Evolutionary conservation across 2,113 vertebrate genomes (phyloP).

Genomic region (Probosciger aterrimus): DNA sequence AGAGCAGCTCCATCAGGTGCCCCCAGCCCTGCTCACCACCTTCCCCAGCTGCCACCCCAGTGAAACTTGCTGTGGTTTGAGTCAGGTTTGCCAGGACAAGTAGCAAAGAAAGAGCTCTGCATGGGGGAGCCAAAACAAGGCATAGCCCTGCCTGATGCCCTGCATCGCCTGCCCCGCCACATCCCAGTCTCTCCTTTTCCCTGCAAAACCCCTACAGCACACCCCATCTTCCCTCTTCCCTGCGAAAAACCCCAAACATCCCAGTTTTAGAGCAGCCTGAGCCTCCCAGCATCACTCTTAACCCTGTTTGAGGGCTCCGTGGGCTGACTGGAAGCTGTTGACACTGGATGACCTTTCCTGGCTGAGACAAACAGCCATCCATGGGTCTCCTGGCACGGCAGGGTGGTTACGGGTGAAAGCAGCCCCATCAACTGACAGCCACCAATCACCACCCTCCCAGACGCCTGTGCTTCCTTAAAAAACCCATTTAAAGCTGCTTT

Average conservation of each 20-base stretch:
- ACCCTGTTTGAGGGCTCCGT: neutral
- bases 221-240: neutral
- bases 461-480: neutral
- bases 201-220: neutral
- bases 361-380: neutral
- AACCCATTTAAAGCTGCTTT: neutral
- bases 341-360: neutral
- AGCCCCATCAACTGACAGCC: neutral
- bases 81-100: neutral
- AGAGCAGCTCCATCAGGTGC: neutral
- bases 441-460: neutral
- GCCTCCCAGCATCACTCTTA: neutral
- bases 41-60: neutral
- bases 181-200: neutral
- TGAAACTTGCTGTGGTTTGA: neutral
- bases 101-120: neutral
- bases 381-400: neutral
- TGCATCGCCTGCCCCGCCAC: rapidly evolving
- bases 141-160: neutral
- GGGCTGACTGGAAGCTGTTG: neutral
- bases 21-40: neutral
- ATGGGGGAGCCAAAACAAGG: neutral
- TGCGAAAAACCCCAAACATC: neutral
- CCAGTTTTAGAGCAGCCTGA: neutral
- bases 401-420: neutral